Evolutionary conservation across 2,888 invertebrate genomes (phyloP).

Genomic region (Kuschelorhynchus macadamiae): DNA sequence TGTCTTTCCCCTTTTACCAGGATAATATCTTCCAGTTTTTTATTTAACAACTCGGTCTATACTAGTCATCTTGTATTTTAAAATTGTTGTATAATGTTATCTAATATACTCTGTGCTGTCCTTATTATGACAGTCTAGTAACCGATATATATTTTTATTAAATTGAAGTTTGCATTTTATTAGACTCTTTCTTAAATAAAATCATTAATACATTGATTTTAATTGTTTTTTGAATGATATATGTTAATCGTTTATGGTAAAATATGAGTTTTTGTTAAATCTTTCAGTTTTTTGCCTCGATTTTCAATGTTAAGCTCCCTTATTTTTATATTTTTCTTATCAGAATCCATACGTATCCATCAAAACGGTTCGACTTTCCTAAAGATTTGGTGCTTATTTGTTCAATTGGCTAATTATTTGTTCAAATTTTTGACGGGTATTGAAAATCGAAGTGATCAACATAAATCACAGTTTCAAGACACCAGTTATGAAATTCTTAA

Average conservation of each 20-base stretch:
- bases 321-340: too few species aligned
- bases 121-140: slow-evolving; percentile 45
- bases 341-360: too few species aligned
- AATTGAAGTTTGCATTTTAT: slow-evolving; percentile 57
- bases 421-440: not conserved
- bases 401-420: not conserved
- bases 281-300: too few species aligned
- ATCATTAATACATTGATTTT: slow-evolving; percentile 35
- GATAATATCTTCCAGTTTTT: slow-evolving; percentile 41
- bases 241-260: slow-evolving; percentile 47
- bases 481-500: slow-evolving; percentile 23
- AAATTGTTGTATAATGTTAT: slow-evolving; percentile 66
- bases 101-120: slow-evolving; percentile 58
- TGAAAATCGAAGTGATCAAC: slow-evolving; percentile 1
- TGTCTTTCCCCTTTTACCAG: slow-evolving; percentile 44
- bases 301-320: too few species aligned
- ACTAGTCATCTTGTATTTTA: slow-evolving; percentile 69
- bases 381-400: not conserved
- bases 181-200: slow-evolving; percentile 52
- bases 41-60: slow-evolving; percentile 63
- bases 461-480: not conserved
- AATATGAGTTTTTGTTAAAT: slow-evolving; percentile 58
- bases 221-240: slow-evolving; percentile 11
- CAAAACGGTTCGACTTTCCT: not conserved
- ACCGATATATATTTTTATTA: slow-evolving; percentile 54